Conservation (phyloP, 2,797 vertebrate genomes). For the Cyprinella venusta region DNA sequence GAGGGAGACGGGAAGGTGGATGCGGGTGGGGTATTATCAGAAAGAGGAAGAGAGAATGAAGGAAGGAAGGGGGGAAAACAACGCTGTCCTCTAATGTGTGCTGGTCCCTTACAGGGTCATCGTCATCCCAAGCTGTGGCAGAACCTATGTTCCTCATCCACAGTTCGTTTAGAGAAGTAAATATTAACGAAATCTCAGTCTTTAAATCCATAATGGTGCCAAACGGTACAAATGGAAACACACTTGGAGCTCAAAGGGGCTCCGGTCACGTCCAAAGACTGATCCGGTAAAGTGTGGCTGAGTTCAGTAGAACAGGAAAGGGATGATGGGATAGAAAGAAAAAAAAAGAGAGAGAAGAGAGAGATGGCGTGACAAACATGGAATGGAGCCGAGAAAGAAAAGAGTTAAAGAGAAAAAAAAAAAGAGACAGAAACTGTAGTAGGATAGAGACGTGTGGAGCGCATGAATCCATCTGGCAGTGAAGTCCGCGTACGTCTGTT, state of each 20-base stretch:
- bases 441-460: constrained; percentile 58
- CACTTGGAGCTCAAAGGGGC: constrained; percentile 46
- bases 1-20: constrained; percentile 44
- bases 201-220: constrained; percentile 53
- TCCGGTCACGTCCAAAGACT: constrained; percentile 30
- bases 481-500: constrained; percentile 65
- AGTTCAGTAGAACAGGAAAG: constrained; percentile 32
- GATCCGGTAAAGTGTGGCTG: constrained; percentile 32
- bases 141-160: constrained; percentile 41
- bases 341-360: constrained; percentile 5
- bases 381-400: constrained; percentile 65
- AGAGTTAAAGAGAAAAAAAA: constrained; percentile 59
- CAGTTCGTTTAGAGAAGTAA: constrained; percentile 20
- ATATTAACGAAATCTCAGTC: constrained; percentile 33
- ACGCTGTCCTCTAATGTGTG: constrained; percentile 56
- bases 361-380: constrained; percentile 37
- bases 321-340: neutral
- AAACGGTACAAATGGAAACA: constrained; percentile 51
- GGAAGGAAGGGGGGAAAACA: constrained; percentile 54
- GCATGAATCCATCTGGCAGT: constrained; percentile 70
- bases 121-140: constrained; percentile 43
- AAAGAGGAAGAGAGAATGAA: constrained; percentile 56
- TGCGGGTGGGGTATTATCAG: constrained; percentile 25
- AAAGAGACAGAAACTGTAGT: constrained; percentile 40
- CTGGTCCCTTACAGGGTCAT: constrained; percentile 59